Evolutionary conservation across 1,140 invertebrate genomes (phyloP), one percentile per base, ranked within the genome.

Genomic region (Phortica variegata): DNA sequence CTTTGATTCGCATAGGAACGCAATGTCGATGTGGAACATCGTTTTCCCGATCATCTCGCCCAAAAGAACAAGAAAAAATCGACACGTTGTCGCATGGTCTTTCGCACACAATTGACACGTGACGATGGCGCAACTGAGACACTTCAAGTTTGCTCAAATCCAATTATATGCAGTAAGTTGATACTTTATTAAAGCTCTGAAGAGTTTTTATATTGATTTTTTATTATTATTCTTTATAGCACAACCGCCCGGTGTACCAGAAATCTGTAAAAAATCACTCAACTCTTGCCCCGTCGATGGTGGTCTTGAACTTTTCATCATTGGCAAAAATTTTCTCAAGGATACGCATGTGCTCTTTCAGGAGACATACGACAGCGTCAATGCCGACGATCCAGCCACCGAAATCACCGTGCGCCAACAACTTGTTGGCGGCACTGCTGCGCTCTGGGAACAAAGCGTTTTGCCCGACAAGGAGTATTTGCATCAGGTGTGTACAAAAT

Each of bases 301-400:
- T 6, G 91, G 91, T 1, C 73, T 86, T n/a, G 94, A 97, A 69
- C 77, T 98, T 12, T 97, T 97, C 73, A 88, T 97, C 37, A 85
- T 98, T 42, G 95, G 95, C 8, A 97, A 97, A 77, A 97, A 98
- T 78, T 97, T 98, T 73, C 81, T 95, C 10, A 96, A 97, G 78
- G 93, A 97, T 77, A 94, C 93, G 2, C 84, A 85, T 43, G 87
- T 97, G 7, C 81, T 93, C 32, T 97, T 97, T 75, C 86, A 89
- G 77, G 78, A 90, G 65, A 79, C 76, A 72, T 61, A 73, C 77
- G 34, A 80, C 80, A 65, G 70, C 34, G 60, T 56, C 6, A 63
- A 62, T 39, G 50, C 45, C 42, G 59, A 58, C 29, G 68, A 70
- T 44, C 54, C 56, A n/a, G 49, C 50, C 5, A 58, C 79, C 38